These are phyloP conservation scores for Stictocephala bisonia DNA, from an alignment of 2,888 invertebrate genomes.

Conservation along the genomic window DNA sequence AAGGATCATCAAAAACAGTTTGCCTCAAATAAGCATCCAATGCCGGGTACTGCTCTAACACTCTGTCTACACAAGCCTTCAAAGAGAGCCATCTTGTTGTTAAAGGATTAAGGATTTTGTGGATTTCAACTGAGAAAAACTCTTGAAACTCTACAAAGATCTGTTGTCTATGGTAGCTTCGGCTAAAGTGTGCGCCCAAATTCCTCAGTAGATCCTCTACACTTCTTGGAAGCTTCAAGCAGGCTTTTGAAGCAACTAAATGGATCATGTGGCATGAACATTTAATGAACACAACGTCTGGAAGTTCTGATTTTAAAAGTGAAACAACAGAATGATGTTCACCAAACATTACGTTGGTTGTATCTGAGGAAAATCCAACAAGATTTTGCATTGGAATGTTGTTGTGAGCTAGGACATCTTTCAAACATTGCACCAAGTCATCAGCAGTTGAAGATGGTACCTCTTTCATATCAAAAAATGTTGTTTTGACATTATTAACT, in stretches of 20 bases:
- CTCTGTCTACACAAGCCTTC: conserved; percentile 17
- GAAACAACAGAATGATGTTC: conserved; percentile 17
- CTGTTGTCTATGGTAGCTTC: conserved; percentile 3
- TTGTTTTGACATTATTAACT: background rate
- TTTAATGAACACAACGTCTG: conserved; percentile 9
- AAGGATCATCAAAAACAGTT: conserved; percentile 32
- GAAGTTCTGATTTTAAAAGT: conserved; percentile 1
- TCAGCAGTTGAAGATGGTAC: background rate
- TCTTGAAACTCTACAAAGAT: conserved; percentile 28
- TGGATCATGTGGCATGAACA: conserved; percentile 41
- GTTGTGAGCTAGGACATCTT: background rate
- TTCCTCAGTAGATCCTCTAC: conserved; percentile 19
- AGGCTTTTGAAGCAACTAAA: conserved; percentile 28
- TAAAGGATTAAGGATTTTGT: conserved; percentile 14
- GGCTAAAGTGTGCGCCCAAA: conserved; percentile 27
- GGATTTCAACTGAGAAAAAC: conserved; percentile 30
- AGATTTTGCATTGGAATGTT: conserved; percentile 18
- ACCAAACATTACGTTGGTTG: conserved; percentile 38
- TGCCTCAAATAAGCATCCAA: conserved; percentile 20
- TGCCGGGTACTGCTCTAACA: conserved; percentile 24
- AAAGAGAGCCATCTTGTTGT: conserved; percentile 36
- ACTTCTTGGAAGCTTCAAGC: background rate
- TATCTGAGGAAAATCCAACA: conserved; percentile 28
- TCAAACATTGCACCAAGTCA: conserved; percentile 18
- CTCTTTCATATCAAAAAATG: conserved; percentile 17